A percentile compares a stretch with the other conserved stretches of the same genome.
Evolutionary conservation across 2,113 vertebrate species (phyloP).

Genomic region (Azemiops feae): DNA sequence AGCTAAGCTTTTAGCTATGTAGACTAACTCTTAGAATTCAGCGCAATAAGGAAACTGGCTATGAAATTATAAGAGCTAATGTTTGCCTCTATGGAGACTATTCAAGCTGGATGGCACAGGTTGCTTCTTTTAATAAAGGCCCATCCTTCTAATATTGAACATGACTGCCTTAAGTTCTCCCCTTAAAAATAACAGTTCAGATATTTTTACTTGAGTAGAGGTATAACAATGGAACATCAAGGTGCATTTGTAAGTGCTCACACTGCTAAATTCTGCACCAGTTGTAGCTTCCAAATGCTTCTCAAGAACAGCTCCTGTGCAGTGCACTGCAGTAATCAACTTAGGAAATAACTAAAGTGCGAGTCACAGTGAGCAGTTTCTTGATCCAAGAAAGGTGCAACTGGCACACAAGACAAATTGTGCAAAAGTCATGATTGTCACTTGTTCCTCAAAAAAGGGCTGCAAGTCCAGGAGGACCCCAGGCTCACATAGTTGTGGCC

Average conservation of each 20-base stretch:
- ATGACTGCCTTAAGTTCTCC: background rate
- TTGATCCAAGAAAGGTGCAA: background rate
- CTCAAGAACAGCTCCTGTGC: background rate
- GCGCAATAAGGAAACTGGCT: background rate
- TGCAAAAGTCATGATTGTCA: background rate
- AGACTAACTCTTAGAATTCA: background rate
- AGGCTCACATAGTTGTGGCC: background rate
- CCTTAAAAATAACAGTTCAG: background rate
- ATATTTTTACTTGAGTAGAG: background rate
- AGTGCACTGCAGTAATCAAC: background rate
- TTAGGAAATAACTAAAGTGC: background rate
- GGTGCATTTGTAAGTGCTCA: background rate
- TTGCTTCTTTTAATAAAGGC: background rate
- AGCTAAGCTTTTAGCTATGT: background rate
- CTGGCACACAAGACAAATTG: background rate
- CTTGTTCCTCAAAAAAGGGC: background rate
- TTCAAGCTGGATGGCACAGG: background rate
- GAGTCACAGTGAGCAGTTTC: background rate
- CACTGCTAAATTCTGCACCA: background rate
- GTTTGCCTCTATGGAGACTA: background rate
- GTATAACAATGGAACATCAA: background rate
- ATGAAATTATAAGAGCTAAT: background rate
- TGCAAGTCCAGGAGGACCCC: background rate
- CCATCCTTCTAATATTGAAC: background rate
- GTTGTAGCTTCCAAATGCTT: background rate